These are phyloP conservation scores for Bombus affinis DNA, from an alignment of 1,140 invertebrate genomes.

Conservation along the genomic window DNA sequence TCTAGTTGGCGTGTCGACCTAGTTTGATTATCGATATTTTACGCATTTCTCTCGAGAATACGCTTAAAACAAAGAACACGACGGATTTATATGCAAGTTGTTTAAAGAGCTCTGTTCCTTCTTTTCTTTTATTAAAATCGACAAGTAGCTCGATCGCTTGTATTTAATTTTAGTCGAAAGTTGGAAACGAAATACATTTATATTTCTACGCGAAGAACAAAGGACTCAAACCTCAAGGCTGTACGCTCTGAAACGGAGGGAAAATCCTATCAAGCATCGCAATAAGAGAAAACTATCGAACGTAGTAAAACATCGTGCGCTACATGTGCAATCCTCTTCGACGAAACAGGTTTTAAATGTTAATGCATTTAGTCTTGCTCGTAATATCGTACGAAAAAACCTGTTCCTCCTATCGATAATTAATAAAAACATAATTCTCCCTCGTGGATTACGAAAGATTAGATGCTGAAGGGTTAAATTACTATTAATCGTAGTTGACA, in stretches of 20 bases:
- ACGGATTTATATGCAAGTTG: background rate
- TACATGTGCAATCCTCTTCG: background rate
- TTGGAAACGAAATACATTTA: background rate
- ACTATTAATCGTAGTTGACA: background rate
- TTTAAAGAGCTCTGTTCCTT: background rate
- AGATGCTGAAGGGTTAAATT: background rate
- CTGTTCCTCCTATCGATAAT: background rate
- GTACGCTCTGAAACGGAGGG: background rate
- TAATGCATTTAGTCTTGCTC: background rate
- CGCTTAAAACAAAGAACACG: background rate
- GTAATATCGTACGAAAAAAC: too few species aligned
- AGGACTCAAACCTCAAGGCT: background rate
- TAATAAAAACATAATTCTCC: background rate
- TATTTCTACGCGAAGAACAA: background rate
- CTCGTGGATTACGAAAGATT: background rate
- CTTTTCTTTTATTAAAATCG: background rate
- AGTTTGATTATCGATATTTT: too few species aligned
- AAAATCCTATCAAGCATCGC: background rate
- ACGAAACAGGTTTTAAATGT: background rate
- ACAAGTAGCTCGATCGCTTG: background rate
- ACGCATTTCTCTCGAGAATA: too few species aligned
- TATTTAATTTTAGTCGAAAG: background rate
- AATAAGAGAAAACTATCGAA: background rate
- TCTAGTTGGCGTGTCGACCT: background rate
- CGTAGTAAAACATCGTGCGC: too few species aligned